Evolutionary conservation across 37 sponge, comb jelly and placozoan species (phyloP).

Genomic region (Geodia barretti): DNA sequence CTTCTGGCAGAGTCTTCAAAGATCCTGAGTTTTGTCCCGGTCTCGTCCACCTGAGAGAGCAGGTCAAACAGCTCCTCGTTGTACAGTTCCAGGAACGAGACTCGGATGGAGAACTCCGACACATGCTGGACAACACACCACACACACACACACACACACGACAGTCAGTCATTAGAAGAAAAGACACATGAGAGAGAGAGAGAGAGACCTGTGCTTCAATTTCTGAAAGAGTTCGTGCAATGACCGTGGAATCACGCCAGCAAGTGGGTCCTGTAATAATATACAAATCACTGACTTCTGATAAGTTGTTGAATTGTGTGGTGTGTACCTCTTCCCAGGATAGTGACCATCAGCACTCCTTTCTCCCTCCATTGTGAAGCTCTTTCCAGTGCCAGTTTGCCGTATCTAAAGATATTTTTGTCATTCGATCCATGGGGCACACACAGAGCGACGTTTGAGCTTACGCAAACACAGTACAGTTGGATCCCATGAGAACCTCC

Average conservation of each 20-base stretch:
- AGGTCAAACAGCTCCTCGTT: constrained; percentile 99
- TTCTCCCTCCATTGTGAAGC: constrained; percentile 99
- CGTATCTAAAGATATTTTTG: constrained; percentile 70
- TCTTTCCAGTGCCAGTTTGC: constrained; percentile 99
- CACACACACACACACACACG: constrained; percentile 32
- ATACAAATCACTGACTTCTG: background rate
- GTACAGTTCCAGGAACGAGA: constrained; percentile 97
- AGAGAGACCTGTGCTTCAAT: constrained; percentile 77
- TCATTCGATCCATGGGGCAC: background rate
- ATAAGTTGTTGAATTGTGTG: background rate
- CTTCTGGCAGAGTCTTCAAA: constrained; percentile 94
- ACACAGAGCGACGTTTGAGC: constrained; percentile 1
- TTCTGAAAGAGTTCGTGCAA: constrained; percentile 92
- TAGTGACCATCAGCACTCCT: constrained; percentile 72
- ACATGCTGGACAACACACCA: constrained; percentile 9
- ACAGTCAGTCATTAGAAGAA: too few relatives aligned
- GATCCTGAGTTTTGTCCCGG: constrained; percentile 78
- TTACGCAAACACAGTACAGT: constrained; percentile 99
- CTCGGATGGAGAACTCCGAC: constrained; percentile 87
- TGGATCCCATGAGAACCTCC: constrained; percentile 95
- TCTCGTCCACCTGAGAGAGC: constrained; percentile 58
- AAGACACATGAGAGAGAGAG: background rate
- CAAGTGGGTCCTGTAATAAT: constrained; percentile 79
- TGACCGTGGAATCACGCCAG: constrained; percentile 94
- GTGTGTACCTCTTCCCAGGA: constrained; percentile 91